Evolutionary conservation across 2,113 vertebrate genomes (phyloP).

Genomic region (Xerus inauris): DNA sequence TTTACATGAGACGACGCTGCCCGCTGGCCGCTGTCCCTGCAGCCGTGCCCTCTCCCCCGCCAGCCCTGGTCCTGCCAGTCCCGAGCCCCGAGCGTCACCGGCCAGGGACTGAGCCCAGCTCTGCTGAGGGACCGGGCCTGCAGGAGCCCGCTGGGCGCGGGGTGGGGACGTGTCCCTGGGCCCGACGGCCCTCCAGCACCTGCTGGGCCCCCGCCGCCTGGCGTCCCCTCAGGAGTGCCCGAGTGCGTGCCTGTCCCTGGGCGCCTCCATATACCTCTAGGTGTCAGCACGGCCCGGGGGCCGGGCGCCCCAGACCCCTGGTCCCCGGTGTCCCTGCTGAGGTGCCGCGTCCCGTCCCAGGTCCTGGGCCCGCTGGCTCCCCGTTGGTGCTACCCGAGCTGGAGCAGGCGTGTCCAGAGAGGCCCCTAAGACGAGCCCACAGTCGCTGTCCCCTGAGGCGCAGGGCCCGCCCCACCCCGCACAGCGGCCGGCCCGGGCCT

Average conservation of each 20-base stretch:
- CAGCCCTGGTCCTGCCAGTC: too few species aligned
- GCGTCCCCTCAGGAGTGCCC: neutral
- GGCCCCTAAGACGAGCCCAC: constrained; percentile 80
- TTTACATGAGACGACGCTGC: too few species aligned
- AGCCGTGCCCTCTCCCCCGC: too few species aligned
- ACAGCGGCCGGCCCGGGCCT: too few species aligned
- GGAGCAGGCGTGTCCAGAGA: constrained; percentile 82
- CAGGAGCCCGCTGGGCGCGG: neutral
- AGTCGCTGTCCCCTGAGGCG: constrained; percentile 86
- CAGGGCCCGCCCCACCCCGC: constrained; percentile 54
- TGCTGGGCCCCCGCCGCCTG: too few species aligned
- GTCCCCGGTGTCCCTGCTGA: neutral
- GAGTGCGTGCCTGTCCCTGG: neutral
- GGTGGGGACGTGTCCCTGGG: too few species aligned
- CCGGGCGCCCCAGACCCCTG: neutral
- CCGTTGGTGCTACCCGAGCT: constrained; percentile 79
- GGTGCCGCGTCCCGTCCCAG: neutral
- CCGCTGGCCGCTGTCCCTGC: too few species aligned
- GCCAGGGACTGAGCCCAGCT: neutral
- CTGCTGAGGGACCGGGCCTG: neutral
- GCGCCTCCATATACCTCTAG: constrained; percentile 67
- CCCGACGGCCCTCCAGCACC: too few species aligned
- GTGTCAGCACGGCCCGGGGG: neutral
- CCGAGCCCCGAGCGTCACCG: too few species aligned
- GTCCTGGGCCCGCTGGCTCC: constrained; percentile 68